Percentiles rank a stretch among this genome's conserved stretches.
These are phyloP conservation scores for Sebastes trivittatus DNA, from an alignment of 2,797 vertebrate species.

Conservation along the genomic window DNA sequence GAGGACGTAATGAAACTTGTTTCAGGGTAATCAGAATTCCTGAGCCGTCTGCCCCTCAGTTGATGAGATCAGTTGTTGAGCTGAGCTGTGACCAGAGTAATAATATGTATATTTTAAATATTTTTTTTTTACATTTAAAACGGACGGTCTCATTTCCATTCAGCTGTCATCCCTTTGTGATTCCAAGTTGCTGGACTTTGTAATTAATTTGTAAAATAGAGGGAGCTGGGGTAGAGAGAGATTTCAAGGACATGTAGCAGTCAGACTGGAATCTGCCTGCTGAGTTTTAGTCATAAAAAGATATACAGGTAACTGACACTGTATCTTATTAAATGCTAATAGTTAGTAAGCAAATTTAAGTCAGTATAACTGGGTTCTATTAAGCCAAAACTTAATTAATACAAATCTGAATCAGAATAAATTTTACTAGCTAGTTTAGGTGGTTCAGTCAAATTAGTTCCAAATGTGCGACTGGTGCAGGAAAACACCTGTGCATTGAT, in stretches of 20 bases:
- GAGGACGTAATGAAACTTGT: not conserved
- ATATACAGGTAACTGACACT: too few species aligned
- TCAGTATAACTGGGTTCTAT: not conserved
- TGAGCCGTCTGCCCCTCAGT: not conserved
- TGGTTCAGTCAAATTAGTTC: not conserved
- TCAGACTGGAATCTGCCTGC: not conserved
- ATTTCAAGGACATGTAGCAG: not conserved
- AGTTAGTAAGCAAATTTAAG: too few species aligned
- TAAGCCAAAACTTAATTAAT: fast-evolving
- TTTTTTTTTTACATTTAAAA: not conserved
- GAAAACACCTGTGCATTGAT: too few species aligned
- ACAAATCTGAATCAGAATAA: not conserved
- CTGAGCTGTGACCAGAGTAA: not conserved
- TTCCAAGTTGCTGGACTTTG: not conserved
- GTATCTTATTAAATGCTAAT: not conserved
- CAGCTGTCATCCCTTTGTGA: not conserved
- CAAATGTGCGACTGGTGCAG: not conserved
- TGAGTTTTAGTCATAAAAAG: not conserved
- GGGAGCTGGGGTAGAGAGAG: not conserved
- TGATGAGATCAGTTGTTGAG: not conserved
- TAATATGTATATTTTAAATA: not conserved
- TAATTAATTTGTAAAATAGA: not conserved
- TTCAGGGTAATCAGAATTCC: constrained; percentile 3
- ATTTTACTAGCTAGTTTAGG: not conserved
- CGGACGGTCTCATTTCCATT: not conserved